Percentiles rank a stretch among this genome's conserved stretches.
phyloP scores from a whole-genome alignment of 2,797 vertebrate species.

The Propithecus deckenii region DNA sequence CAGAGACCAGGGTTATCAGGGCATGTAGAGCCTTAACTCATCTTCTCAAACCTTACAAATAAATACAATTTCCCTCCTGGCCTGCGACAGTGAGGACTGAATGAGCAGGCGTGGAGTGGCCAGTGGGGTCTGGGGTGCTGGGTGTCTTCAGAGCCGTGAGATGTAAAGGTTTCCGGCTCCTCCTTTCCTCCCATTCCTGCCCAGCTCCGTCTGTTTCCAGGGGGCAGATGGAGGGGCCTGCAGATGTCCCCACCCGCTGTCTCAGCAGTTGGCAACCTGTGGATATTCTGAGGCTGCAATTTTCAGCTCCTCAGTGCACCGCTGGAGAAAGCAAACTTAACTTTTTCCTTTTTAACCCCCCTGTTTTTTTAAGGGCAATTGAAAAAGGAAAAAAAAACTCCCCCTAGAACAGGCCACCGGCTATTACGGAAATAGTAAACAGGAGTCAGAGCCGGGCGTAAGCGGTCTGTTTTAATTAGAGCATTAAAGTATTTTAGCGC shows the following conservation, averaged over 20 bases:
- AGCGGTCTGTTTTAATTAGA: slow-evolving; percentile 77
- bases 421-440: slow-evolving; percentile 76
- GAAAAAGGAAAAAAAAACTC: not conserved
- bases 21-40: not conserved
- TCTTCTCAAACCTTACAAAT: not conserved
- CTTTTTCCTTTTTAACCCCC: not conserved
- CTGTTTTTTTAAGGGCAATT: slow-evolving; percentile 29
- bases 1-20: not conserved
- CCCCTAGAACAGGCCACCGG: not conserved
- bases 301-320: not conserved
- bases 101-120: not conserved
- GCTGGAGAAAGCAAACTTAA: slow-evolving; percentile 34
- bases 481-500: slow-evolving; percentile 75
- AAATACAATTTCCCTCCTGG: not conserved
- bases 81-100: not conserved
- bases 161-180: not conserved
- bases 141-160: not conserved
- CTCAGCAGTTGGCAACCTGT: slow-evolving; percentile 36
- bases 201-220: not conserved
- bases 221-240: not conserved
- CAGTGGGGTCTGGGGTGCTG: not conserved
- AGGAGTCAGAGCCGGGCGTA: slow-evolving; percentile 37
- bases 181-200: not conserved
- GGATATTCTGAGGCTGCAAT: slow-evolving; percentile 12
- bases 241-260: not conserved